A percentile compares a stretch with the other conserved stretches of the same genome.
These are phyloP conservation scores for Fissipunctia ypsillon DNA, from an alignment of 2,888 invertebrate species.

Conservation along the genomic window DNA sequence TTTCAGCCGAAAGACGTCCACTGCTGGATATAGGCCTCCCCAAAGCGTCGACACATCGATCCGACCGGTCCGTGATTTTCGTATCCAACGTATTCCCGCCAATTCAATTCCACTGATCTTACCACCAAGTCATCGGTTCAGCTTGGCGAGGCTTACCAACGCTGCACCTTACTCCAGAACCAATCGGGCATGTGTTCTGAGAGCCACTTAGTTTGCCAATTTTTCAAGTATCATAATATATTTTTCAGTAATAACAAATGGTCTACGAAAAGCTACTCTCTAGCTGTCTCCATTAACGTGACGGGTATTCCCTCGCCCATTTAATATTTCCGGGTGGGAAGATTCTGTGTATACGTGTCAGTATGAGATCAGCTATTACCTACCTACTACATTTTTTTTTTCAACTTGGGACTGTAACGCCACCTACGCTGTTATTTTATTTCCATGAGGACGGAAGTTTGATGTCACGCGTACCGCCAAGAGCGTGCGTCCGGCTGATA, in stretches of 20 bases:
- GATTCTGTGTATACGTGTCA: neutral
- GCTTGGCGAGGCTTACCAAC: neutral
- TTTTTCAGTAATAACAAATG: neutral
- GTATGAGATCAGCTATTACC: slow-evolving; percentile 1
- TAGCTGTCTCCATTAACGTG: neutral
- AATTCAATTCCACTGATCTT: neutral
- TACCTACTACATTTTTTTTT: slow-evolving; percentile 15
- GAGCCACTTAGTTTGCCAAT: neutral
- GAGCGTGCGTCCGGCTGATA: slow-evolving; percentile 79
- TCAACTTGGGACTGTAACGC: slow-evolving; percentile 58
- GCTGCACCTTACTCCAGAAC: neutral
- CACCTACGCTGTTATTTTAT: slow-evolving; percentile 66
- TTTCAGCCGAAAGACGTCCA: neutral
- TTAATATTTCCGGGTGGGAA: neutral
- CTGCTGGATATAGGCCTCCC: neutral
- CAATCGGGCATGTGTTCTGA: neutral
- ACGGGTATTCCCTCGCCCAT: neutral
- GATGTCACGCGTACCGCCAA: slow-evolving; percentile 69
- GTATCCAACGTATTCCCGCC: too few relatives aligned
- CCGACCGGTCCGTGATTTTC: neutral
- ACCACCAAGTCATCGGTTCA: too few relatives aligned
- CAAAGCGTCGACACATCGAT: neutral
- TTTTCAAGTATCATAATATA: neutral
- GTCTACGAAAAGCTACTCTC: neutral
- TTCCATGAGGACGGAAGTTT: slow-evolving; percentile 71